These are phyloP conservation scores for Drosophila ercepeae DNA, from an alignment of 1,140 invertebrate species.

Conservation along the genomic window DNA sequence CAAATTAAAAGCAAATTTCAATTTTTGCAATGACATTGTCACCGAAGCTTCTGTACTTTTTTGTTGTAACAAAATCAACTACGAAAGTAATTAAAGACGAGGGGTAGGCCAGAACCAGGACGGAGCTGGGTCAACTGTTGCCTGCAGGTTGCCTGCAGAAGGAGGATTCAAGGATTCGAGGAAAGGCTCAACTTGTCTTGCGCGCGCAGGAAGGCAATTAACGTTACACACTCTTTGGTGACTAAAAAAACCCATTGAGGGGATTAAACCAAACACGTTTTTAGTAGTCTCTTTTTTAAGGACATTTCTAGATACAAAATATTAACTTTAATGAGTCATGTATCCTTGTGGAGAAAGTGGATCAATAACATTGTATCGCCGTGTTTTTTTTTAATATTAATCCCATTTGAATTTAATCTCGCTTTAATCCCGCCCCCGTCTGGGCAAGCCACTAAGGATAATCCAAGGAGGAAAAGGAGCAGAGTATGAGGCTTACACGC, in stretches of 20 bases:
- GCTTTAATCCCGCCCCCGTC: slow-evolving; percentile 14
- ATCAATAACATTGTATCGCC: no score
- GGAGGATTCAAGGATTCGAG: slow-evolving; percentile 6
- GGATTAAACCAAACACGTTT: neutral
- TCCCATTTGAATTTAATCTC: neutral
- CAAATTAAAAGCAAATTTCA: slow-evolving; percentile 74
- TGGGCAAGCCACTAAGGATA: slow-evolving; percentile 25
- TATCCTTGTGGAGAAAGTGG: no score
- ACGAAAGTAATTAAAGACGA: slow-evolving; percentile 76
- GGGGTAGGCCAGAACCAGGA: slow-evolving; percentile 29
- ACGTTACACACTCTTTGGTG: slow-evolving; percentile 45
- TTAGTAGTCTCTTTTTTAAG: no score
- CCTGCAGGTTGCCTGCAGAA: slow-evolving; percentile 38
- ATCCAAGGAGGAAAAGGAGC: neutral
- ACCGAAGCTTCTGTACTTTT: slow-evolving; percentile 38
- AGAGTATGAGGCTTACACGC: slow-evolving; percentile 45
- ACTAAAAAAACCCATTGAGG: neutral
- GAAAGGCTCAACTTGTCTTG: slow-evolving; percentile 58
- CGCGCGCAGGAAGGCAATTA: slow-evolving; percentile 75
- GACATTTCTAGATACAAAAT: no score
- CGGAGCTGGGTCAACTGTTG: slow-evolving; percentile 49
- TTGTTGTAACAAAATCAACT: slow-evolving; percentile 77
- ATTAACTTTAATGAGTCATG: no score
- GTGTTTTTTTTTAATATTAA: neutral
- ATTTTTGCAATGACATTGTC: slow-evolving; percentile 68